phyloP scores from a whole-genome alignment of 2,797 vertebrate species.

The Crenuchus spilurus region DNA sequence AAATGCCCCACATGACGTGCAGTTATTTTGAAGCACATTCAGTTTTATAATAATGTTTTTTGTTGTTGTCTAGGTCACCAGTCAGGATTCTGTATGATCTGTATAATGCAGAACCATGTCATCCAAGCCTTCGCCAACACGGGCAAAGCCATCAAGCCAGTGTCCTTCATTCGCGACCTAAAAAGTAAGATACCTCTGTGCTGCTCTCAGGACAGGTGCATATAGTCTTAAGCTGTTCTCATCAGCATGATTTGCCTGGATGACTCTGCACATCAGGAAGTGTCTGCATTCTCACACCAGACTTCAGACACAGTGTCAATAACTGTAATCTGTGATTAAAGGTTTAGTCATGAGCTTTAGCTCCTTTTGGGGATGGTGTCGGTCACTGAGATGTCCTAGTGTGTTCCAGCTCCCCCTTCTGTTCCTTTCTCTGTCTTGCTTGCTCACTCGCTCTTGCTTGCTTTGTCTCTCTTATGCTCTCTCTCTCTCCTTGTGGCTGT shows the following conservation, averaged over 20 bases:
- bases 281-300: neutral
- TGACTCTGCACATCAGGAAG: constrained; percentile 16
- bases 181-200: constrained; percentile 85
- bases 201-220: neutral
- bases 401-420: constrained; percentile 35
- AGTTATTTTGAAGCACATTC: too few species aligned
- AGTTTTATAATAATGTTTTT: too few species aligned
- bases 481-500: constrained; percentile 75
- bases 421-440: neutral
- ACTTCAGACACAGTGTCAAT: neutral
- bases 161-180: constrained; percentile 93
- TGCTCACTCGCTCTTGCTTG: constrained; percentile 37
- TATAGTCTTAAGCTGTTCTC: neutral
- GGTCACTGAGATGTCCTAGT: neutral
- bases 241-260: neutral
- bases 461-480: constrained; percentile 42
- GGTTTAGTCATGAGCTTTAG: constrained; percentile 30
- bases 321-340: constrained; percentile 27
- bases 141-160: constrained; percentile 91
- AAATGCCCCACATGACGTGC: too few species aligned
- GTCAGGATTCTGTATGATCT: constrained; percentile 95
- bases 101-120: constrained; percentile 95
- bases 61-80: constrained; percentile 92
- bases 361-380: neutral
- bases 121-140: constrained; percentile 95